These are phyloP conservation scores for Seira sanloemensis DNA, from an alignment of 2,888 invertebrate species.

Conservation along the genomic window DNA sequence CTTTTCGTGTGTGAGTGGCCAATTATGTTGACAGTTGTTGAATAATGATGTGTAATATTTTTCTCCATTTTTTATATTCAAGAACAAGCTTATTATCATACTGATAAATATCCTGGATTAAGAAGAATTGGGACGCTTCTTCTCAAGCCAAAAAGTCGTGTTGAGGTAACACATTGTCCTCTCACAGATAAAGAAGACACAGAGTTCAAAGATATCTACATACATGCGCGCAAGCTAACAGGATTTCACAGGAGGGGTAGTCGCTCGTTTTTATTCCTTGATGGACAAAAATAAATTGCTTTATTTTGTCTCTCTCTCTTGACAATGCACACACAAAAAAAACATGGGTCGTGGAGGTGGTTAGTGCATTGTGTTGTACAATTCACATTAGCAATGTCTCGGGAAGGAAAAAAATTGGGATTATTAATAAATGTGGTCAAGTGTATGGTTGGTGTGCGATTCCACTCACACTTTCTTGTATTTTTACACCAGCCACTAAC, in stretches of 20 bases:
- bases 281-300: slow-evolving; percentile 16
- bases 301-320: neutral
- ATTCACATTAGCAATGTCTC: too few species aligned
- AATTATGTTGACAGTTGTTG: slow-evolving; percentile 74
- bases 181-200: neutral
- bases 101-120: slow-evolving; percentile 14
- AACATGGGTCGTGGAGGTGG: too few species aligned
- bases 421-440: neutral
- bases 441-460: neutral
- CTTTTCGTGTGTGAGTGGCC: slow-evolving; percentile 73
- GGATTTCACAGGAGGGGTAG: slow-evolving; percentile 2
- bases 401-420: too few species aligned
- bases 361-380: slow-evolving; percentile 5
- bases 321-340: neutral
- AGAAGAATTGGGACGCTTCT: neutral
- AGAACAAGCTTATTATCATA: slow-evolving; percentile 17
- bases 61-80: slow-evolving; percentile 6
- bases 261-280: too few species aligned
- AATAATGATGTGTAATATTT: slow-evolving; percentile 70
- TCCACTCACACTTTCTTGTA: neutral
- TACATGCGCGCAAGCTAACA: neutral
- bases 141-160: neutral
- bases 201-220: too few species aligned
- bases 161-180: neutral
- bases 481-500: too few species aligned